Base-by-base conservation (phyloP, 2,888 invertebrate genomes). In the Melinaea marsaeus region DNA sequence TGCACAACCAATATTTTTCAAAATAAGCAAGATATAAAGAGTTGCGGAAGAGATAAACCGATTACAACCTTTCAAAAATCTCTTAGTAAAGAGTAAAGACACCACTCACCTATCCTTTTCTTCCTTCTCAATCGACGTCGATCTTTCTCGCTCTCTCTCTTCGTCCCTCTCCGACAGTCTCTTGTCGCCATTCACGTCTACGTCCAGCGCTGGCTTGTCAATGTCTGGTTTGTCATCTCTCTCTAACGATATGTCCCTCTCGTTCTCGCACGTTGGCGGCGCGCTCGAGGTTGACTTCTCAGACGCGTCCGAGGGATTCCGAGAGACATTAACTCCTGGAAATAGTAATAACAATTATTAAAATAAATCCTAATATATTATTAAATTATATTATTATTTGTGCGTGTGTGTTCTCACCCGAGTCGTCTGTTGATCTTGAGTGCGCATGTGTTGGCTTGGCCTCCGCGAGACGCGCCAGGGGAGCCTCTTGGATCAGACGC, bases 261-360 rank as follows among this genome's bases (percentile, higher is more conserved):
- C 73, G 47, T 59, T 63, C 56, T 73, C 73, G 58, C 69, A 60
- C 34, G 68, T 64, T 2, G 69, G 68, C 2, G 72, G 66, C 4
- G 71, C 72, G 47, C 75, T 74, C 3, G 76, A 72, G 13, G 74
- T 72, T 0, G 83, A 83, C 57, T 81, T 81, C 54, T 81, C 79
- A 0, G 90, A 90, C 0, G 90, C 90, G 65, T 89, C 89, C 2
- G 90, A 90, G 3, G 90, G 89, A 48, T 90, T 90, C 0, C 90
- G 79, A 0, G 90, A 89, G 13, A 90, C 90, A 72, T 86, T 85
- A 34, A 85, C 79, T 32, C 88, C 88, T 87, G 63, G 13, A 55
- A 66, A 34, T 7, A 45, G 61, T 42, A 54, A 13, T 32, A 13
- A 35, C 7, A n/a, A 13, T 6, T 6, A 42, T 55, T 45, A 42